Conservation (phyloP, 1,140 invertebrate species). For the Agrypnia vestita region DNA sequence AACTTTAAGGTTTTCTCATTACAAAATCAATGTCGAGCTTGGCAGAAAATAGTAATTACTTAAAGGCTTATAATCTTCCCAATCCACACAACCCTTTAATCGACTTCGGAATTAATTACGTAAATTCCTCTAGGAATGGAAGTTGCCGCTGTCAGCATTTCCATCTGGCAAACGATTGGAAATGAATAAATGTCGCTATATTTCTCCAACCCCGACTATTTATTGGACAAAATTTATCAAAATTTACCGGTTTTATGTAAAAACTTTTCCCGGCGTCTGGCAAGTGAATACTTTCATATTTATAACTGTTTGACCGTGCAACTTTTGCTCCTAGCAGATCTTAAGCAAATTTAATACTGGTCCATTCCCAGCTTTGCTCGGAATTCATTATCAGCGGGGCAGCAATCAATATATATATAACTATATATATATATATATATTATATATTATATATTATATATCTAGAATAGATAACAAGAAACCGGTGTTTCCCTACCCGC, state of each 20-base stretch:
- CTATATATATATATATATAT: no score
- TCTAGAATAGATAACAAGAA: no score
- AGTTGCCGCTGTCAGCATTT: neutral
- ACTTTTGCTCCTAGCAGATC: neutral
- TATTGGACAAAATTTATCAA: neutral
- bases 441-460: no score
- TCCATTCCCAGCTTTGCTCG: no score
- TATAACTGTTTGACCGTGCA: neutral
- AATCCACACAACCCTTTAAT: slow-evolving; percentile 32
- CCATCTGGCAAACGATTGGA: neutral
- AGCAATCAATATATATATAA: no score
- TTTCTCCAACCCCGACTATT: neutral
- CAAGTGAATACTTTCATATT: neutral
- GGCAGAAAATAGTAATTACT: slow-evolving; percentile 10
- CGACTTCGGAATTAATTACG: slow-evolving; percentile 33
- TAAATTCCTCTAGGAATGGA: slow-evolving; percentile 25
- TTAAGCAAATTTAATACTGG: no score
- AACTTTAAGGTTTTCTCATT: neutral
- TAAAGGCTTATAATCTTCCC: slow-evolving; percentile 38
- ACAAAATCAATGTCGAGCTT: neutral
- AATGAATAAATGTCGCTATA: slow-evolving; percentile 12
- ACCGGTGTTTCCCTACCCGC: no score
- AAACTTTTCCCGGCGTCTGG: neutral
- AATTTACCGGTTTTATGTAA: neutral
- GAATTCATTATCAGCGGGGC: no score